Base-by-base conservation (phyloP, 2,113 vertebrate species). In the Myotis lucifugus region DNA sequence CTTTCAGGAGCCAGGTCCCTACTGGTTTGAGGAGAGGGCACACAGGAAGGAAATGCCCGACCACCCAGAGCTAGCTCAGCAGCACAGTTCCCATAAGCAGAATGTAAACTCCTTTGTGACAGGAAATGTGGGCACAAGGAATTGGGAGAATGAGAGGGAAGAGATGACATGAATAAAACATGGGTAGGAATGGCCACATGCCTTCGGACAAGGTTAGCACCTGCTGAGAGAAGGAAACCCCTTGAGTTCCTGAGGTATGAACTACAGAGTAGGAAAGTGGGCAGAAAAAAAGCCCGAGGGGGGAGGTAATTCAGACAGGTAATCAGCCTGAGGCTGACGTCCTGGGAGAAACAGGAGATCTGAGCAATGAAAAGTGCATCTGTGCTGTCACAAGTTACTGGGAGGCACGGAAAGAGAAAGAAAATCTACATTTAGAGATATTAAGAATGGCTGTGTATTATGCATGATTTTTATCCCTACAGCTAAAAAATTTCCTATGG, bases 231-330 rank as follows among this genome's bases (percentile, higher is more conserved):
- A 27, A 18, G 32, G 52, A 91, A 79, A 48, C 13, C 34, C 32
- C 9, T 18, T 25, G 59, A 29, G 67, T 72, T 73, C 40, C 29
- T 40, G 52, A 56, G 29, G 70, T 59, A 83, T 29, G 50, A 91
- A 91, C 48, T n/a, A 27, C 4, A 67, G 93, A 64, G 27, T 48
- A 93, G 72, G 83, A 88, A 74, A 95, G 85, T 2, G 32, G 69
- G 19, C 52, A 94, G 67, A 85, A 46, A 73, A 54, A 82, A 87
- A 95, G 76, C 81, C 81, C 74, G 37, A 23, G 54, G 48, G 48
- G n/a, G 40, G 79, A 93, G 92, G 74, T 78, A 42, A 82, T 83
- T 64, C 85, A 70, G 73, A 73, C 61, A 85, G 32, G 64, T 46
- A 66, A 70, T 77, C 50, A 83, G 69, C 23, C 69, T 15, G 25